Evolutionary conservation across 2,888 invertebrate genomes (phyloP).

Genomic region (Sphecodes monilicornis): DNA sequence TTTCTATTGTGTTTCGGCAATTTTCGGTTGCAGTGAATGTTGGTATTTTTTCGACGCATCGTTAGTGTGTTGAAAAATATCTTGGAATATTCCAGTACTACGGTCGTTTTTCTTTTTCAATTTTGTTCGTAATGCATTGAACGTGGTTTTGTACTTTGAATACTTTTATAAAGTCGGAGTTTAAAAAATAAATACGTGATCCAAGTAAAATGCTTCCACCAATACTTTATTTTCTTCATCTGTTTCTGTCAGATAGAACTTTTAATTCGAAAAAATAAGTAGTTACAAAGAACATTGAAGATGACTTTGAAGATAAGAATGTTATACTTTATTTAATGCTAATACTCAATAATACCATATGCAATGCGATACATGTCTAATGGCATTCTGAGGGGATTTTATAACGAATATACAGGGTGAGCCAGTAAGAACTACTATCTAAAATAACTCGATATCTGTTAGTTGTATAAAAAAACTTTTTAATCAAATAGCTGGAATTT

Average conservation of each 20-base stretch:
- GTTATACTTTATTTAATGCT: not conserved
- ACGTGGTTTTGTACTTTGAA: not conserved
- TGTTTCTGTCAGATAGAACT: not conserved
- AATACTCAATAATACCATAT: too few relatives aligned
- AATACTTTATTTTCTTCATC: not conserved
- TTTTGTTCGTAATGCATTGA: not conserved
- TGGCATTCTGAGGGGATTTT: too few relatives aligned
- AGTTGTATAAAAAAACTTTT: too few relatives aligned
- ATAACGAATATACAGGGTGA: too few relatives aligned
- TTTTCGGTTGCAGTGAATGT: not conserved
- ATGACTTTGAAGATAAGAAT: not conserved
- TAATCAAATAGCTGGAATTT: too few relatives aligned
- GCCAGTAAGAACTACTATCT: too few relatives aligned
- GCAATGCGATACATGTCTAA: too few relatives aligned
- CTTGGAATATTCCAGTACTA: not conserved
- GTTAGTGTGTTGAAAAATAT: constrained; percentile 5
- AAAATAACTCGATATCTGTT: too few relatives aligned
- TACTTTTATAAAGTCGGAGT: not conserved
- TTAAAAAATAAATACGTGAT: not conserved
- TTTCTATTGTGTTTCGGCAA: constrained; percentile 9
- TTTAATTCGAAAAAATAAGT: not conserved
- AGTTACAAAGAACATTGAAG: not conserved
- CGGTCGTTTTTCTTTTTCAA: not conserved
- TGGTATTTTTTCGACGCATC: not conserved
- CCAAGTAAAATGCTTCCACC: not conserved